Percentiles rank a stretch among this genome's conserved stretches.
Conservation (phyloP, 2,797 vertebrate species). For the Rhinatrema bivittatum region DNA sequence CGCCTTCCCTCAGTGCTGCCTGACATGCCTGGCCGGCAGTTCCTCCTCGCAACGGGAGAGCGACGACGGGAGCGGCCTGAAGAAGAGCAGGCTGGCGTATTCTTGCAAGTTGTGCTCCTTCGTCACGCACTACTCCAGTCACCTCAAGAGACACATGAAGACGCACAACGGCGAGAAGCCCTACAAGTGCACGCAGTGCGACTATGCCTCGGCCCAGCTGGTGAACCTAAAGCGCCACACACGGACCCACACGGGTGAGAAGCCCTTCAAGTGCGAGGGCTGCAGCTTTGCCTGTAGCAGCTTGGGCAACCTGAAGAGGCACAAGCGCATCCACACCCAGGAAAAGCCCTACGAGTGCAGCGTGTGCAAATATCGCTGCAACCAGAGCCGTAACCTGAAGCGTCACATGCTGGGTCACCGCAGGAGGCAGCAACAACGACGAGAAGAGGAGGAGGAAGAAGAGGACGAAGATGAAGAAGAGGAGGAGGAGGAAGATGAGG, state of each 20-base stretch:
- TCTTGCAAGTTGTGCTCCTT: constrained; percentile 87
- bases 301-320: constrained; percentile 87
- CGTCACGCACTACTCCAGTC: constrained; percentile 92
- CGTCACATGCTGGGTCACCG: constrained; percentile 52
- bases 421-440: neutral
- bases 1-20: constrained; percentile 51
- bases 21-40: constrained; percentile 9
- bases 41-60: neutral
- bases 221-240: constrained; percentile 91
- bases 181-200: constrained; percentile 78
- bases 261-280: constrained; percentile 80
- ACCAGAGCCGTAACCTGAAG: constrained; percentile 57
- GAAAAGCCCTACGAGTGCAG: constrained; percentile 63
- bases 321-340: constrained; percentile 83
- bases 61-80: constrained; percentile 27
- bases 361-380: constrained; percentile 64
- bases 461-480: neutral
- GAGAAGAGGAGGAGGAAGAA: constrained; percentile 11
- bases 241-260: constrained; percentile 91
- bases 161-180: constrained; percentile 95
- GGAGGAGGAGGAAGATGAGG: neutral
- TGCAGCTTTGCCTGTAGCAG: constrained; percentile 93
- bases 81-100: constrained; percentile 60
- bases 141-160: constrained; percentile 95
- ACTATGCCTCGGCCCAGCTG: constrained; percentile 88